Evolutionary conservation across 2,888 invertebrate genomes (phyloP).

Genomic region (Cryptocephalus primarius): DNA sequence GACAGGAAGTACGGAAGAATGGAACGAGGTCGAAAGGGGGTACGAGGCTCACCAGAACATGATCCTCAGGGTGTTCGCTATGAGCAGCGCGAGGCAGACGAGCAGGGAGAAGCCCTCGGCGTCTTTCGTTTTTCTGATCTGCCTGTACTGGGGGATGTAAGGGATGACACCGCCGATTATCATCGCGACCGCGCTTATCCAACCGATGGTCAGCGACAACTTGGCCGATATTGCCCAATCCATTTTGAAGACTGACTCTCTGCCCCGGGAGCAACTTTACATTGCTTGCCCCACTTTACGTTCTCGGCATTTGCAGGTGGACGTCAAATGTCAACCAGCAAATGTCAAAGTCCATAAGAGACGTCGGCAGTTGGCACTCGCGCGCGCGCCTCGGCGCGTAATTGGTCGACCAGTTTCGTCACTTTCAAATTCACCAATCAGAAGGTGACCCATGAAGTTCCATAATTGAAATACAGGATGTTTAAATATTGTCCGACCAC

Average conservation of each 20-base stretch:
- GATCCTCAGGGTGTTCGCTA: slow-evolving; percentile 94
- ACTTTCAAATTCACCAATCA: too few species aligned
- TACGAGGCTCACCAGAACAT: slow-evolving; percentile 81
- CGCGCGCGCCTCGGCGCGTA: too few species aligned
- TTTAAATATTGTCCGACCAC: too few species aligned
- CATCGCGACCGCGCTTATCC: slow-evolving; percentile 80
- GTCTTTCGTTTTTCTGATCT: slow-evolving; percentile 83
- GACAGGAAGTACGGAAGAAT: background rate
- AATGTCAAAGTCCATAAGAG: background rate
- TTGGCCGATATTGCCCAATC: slow-evolving; percentile 73
- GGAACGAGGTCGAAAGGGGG: background rate
- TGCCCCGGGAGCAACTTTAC: slow-evolving; percentile 4
- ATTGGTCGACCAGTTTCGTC: too few species aligned
- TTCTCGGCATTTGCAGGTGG: slow-evolving; percentile 6
- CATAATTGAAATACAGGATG: too few species aligned
- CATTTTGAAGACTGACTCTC: slow-evolving; percentile 36
- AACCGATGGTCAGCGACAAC: slow-evolving; percentile 62
- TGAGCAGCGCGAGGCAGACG: slow-evolving; percentile 87
- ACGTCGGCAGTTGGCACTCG: too few species aligned
- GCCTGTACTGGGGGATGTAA: slow-evolving; percentile 91
- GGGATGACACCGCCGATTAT: slow-evolving; percentile 92
- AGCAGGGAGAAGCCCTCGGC: slow-evolving; percentile 95
- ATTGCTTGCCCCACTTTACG: slow-evolving; percentile 7
- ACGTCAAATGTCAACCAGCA: slow-evolving; percentile 9
- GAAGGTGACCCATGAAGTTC: too few species aligned